Evolutionary conservation across 2,888 invertebrate genomes (phyloP), one percentile per base, ranked within the genome.

Genomic region (Apotomis capreana): DNA sequence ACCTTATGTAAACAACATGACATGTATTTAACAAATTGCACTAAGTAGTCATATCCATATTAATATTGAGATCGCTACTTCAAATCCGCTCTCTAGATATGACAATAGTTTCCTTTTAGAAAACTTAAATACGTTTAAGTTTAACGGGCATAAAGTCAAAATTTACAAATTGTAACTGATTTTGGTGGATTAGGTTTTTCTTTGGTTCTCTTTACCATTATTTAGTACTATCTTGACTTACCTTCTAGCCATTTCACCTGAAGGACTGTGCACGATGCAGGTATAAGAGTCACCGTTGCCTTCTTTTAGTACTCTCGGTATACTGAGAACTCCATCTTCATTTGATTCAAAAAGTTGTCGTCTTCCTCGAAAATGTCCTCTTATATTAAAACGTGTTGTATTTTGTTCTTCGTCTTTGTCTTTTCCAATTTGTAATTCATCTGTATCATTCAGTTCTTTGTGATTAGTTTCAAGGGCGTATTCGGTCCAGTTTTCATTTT

Each of bases 231-330:
- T 6, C 6, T 36, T n/a, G 5, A 51, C 75, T 74, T 77, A 92
- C 84, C 96, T 94, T 78, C 96, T 95, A 72, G 96, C 96, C 84
- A 96, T 96, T 86, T 97, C 96, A 0, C 96, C 96, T 3, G 95
- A 95, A 46, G 95, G 94, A 82, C 96, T 96, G 69, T 94, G 94
- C 0, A 97, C 97, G 60, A 95, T 95, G 89, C 97, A 97, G n/a
- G 96, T 96, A 86, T 97, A 97, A 68, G 94, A 94, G 67, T 97
- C 97, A 52, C 96, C 96, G 85, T 96, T 97, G 68, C 95, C 94
- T 61, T 90, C 90, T 60, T 95, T 95, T 75, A 94, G 90, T 15
- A 95, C 90, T 78, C 92, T 94, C 69, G 94, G 93, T 83, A 96
- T 94, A 77, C 93, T 93, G 75, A 96, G 82, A 54, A 95, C 92